A percentile compares a stretch with the other conserved stretches of the same genome.
Conservation (phyloP, 2,113 vertebrate species). For the Neogobius melanostomus region DNA sequence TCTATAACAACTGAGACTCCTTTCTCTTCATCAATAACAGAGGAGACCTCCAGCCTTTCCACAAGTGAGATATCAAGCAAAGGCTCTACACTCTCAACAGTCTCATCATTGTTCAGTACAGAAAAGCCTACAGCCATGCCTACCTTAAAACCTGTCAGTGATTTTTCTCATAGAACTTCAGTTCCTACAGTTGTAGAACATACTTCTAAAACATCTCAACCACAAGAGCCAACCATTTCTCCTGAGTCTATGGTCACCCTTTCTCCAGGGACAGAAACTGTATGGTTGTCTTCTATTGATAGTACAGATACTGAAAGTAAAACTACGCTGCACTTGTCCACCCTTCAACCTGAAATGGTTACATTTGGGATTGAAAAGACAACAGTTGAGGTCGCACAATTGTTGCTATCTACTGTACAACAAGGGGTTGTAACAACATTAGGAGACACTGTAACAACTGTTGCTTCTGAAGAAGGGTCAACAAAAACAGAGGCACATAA, state of each 20-base stretch:
- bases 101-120: conserved; percentile 13
- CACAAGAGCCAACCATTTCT: too few relatives aligned
- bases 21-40: not conserved
- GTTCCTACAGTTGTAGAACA: too few relatives aligned
- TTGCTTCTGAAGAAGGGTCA: not conserved
- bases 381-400: too few relatives aligned
- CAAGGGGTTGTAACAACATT: not conserved
- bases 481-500: not conserved
- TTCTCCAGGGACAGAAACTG: too few relatives aligned
- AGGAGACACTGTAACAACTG: not conserved
- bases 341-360: not conserved
- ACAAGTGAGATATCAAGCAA: not conserved
- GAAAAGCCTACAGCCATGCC: not conserved
- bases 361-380: not conserved
- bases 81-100: not conserved
- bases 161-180: too few relatives aligned
- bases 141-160: too few relatives aligned
- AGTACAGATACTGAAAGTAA: not conserved
- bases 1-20: not conserved
- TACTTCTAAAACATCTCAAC: too few relatives aligned
- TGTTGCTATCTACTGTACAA: not conserved
- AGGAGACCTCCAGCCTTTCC: not conserved
- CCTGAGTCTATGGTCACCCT: too few relatives aligned
- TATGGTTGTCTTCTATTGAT: not conserved
- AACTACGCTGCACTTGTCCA: not conserved